A percentile compares a stretch with the other conserved stretches of the same genome.
Evolutionary conservation across 2,797 vertebrate species (phyloP).

Genomic region (Limosa lapponica): DNA sequence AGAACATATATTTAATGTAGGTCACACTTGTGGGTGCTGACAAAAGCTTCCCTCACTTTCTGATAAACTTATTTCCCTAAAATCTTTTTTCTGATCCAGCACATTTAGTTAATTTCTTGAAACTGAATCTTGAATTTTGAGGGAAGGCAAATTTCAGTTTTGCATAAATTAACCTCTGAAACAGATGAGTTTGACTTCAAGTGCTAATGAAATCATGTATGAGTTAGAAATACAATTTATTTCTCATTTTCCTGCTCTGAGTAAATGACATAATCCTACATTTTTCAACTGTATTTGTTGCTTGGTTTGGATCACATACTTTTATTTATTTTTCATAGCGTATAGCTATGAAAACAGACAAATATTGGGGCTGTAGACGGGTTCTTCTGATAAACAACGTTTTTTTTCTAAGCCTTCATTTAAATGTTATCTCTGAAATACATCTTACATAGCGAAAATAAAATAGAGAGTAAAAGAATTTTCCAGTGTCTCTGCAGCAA

Average conservation of each 20-base stretch:
- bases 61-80: background rate
- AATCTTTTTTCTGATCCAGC: background rate
- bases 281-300: background rate
- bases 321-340: background rate
- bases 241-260: background rate
- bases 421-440: background rate
- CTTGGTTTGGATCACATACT: background rate
- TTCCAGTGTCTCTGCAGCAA: background rate
- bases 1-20: background rate
- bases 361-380: background rate
- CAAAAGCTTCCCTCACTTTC: background rate
- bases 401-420: background rate
- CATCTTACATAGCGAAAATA: background rate
- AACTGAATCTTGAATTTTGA: background rate
- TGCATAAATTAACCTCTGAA: slow-evolving; percentile 14
- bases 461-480: background rate
- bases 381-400: background rate
- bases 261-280: background rate
- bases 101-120: background rate
- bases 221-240: background rate
- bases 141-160: background rate
- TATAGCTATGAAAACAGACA: background rate
- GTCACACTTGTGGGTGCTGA: background rate
- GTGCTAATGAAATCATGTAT: background rate
- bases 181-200: background rate